Conservation (phyloP, 1,140 invertebrate species). For the Hyphantria cunea region DNA sequence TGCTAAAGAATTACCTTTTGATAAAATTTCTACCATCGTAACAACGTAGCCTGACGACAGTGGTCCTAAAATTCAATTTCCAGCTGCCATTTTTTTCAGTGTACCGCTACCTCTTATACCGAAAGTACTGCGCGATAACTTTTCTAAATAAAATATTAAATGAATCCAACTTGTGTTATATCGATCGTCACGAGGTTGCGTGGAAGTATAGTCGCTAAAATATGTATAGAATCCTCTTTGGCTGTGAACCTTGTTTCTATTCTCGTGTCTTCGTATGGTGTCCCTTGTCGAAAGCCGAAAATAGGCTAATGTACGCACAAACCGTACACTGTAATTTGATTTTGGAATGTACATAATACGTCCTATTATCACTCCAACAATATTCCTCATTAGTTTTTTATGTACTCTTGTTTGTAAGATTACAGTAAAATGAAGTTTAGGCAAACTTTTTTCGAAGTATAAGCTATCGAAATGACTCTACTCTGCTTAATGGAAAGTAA, state of each 20-base stretch:
- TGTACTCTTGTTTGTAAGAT: no score
- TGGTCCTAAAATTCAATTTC: constrained; percentile 24
- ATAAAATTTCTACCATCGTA: neutral
- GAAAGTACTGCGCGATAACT: constrained; percentile 26
- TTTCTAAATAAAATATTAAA: constrained; percentile 37
- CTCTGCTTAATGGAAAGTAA: no score
- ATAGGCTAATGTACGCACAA: neutral
- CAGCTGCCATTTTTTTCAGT: constrained; percentile 10
- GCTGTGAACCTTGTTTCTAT: neutral
- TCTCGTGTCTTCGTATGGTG: neutral
- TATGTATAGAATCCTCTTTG: constrained; percentile 10
- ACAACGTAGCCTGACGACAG: neutral
- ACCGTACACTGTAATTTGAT: no score
- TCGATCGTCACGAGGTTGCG: constrained; percentile 15
- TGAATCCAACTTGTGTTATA: constrained; percentile 31
- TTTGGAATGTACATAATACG: no score
- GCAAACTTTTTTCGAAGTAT: no score
- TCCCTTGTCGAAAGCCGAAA: neutral
- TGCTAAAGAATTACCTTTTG: constrained; percentile 6
- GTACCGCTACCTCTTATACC: constrained; percentile 15
- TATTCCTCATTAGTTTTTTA: no score
- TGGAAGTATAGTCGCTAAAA: constrained; percentile 5
- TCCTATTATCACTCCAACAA: no score
- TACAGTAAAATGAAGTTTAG: no score
- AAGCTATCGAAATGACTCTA: no score